Evolutionary conservation across 1,140 invertebrate species (phyloP), one percentile per base, ranked within the genome.

Genomic region (Bacillus rossius): DNA sequence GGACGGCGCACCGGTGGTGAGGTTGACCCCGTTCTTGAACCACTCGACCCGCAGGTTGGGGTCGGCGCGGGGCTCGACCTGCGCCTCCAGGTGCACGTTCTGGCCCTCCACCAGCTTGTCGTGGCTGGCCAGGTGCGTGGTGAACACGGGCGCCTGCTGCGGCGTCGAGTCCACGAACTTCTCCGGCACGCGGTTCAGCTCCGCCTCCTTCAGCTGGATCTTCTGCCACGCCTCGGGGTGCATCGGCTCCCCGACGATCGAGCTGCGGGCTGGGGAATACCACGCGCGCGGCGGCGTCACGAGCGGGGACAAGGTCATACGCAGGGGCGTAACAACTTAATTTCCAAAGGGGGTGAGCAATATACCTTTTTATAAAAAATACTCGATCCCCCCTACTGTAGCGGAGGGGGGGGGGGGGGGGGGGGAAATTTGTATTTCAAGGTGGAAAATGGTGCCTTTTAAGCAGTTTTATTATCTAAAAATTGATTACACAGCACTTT

Each of bases 41-140:
- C 94, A 94, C 72, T 94, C 91, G 29, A 93, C 86, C 51, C 84
- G 81, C 3, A 96, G 80, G 67, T 96, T 91, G 0, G 96, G 95
- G 82, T 99, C 97, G 38, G 91, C 89, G 67, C 94, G 83, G n/a
- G 97, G 97, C 69, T 96, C 92, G 3, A 97, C 89, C 74, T 94
- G 91, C 58, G 94, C 94, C 75, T 99, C 95, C 60, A 99, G 79
- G 66, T 92, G 88, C 2, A 96, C 87, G 69, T 93, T 89, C 73
- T 97, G 86, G 41, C 90, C 89, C 81, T 96, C 94, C 45, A 86
- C 78, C 4, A 96, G 71, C 68, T 91, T 89, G 56, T 94, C 92
- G 57, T 85, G 87, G 66, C 88, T 94, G 66, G 89, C 84, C 5
- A 97, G 76, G 71, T 96, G 92, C 22, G 89, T 92, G 0, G 92